Base-by-base conservation (phyloP, 1,140 invertebrate genomes). In the Colletes latitarsis region DNA sequence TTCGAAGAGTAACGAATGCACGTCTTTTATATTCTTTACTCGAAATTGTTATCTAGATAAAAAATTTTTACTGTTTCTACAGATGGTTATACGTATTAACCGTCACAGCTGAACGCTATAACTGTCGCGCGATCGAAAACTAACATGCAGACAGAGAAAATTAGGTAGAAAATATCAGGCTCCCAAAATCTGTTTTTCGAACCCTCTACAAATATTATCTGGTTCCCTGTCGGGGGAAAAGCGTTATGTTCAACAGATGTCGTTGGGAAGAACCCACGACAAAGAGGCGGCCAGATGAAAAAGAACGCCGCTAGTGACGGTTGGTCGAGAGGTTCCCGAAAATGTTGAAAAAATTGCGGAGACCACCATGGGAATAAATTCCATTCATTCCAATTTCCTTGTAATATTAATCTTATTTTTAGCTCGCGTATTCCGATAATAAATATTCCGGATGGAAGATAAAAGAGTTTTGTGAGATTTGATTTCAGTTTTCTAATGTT, bases 161-260 rank as follows among this genome's bases (percentile, higher is more conserved):
- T 57, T 67, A 19, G 17, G 30, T 39, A 46, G 53, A 74, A 12
- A 58, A 74, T 67, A 66, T 67, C 17, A 15, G 21, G 3, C n/a
- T 19, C 10, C 15, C 1, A 15, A 66, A 68, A 75, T 80, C 64
- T 70, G 64, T 19, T 64, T 53, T n/a, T 12, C 39, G 12, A n/a
- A 63, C 10, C 15, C n/a, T 49, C 8, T 19, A 19, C 63, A 19
- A 66, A 46, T 52, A 55, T 19, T 68, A 76, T 76, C 64, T 43
- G 63, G 55, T 30, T 69, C 64, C 66, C 19, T 70, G 76, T 17
- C 39, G 4, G 43, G 21, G 66, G 73, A n/a, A 74, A 82, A 82
- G 41, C 17, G 58, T 82, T 87, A 82, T 86, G 85, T 82, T 87
- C 82, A 86, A 87, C 86, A 86, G 86, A 87, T 87, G 86, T 87